Evolutionary conservation across 2,888 invertebrate genomes (phyloP).

Genomic region (Nephrotoma appendiculata): DNA sequence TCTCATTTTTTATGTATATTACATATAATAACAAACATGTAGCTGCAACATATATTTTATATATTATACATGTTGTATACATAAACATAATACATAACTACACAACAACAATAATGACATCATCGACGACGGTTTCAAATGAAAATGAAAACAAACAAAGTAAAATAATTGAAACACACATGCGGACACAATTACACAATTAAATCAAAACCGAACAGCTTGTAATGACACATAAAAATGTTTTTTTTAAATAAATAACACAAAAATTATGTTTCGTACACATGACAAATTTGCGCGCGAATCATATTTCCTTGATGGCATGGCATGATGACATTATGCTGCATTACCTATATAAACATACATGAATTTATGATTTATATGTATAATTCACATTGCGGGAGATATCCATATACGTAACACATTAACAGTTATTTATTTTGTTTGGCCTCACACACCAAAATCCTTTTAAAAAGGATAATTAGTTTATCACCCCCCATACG

Average conservation of each 20-base stretch:
- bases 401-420: neutral
- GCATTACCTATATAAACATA: neutral
- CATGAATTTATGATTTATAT: neutral
- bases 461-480: neutral
- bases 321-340: neutral
- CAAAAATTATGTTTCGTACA: neutral
- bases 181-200: neutral
- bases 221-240: neutral
- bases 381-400: neutral
- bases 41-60: neutral
- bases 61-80: neutral
- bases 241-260: neutral
- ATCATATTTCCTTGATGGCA: neutral
- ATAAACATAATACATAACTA: neutral
- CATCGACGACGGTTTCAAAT: neutral
- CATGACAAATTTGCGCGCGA: neutral
- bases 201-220: neutral
- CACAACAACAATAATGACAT: neutral
- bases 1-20: neutral
- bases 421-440: neutral
- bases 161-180: neutral
- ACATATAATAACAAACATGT: neutral
- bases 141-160: neutral
- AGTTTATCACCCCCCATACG: neutral
- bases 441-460: neutral